phyloP scores from a whole-genome alignment of 2,797 vertebrate species.

The Oophaga sylvatica region DNA sequence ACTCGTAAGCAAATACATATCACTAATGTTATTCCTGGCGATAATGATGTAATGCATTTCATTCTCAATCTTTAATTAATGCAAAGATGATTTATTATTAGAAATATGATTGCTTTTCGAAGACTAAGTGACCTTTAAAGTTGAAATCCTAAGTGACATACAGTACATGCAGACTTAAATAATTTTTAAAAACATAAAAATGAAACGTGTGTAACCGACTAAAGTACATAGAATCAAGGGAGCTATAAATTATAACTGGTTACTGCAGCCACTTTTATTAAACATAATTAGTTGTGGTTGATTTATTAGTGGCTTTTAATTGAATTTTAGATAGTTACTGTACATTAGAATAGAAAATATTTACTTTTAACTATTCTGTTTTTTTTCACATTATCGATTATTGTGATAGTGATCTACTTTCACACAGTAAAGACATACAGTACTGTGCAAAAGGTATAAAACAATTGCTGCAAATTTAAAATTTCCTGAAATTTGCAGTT shows the following conservation, averaged over 20 bases:
- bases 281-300: neutral
- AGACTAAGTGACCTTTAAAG: conserved; percentile 58
- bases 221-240: conserved; percentile 31
- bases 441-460: too few relatives aligned
- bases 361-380: neutral
- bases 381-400: neutral
- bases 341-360: too few relatives aligned
- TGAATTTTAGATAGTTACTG: conserved; percentile 5
- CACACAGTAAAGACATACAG: neutral
- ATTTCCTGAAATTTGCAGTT: too few relatives aligned
- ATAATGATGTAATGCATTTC: conserved; percentile 42
- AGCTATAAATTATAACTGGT: neutral
- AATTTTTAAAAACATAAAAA: conserved; percentile 33
- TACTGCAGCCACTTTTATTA: neutral
- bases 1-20: conserved; percentile 23
- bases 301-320: neutral
- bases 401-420: neutral
- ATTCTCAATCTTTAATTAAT: conserved; percentile 48
- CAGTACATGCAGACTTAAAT: conserved; percentile 37
- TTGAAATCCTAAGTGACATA: conserved; percentile 43
- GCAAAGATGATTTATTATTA: conserved; percentile 26
- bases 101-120: conserved; percentile 50
- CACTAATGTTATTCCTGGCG: neutral
- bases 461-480: too few relatives aligned
- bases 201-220: conserved; percentile 44